Conservation (phyloP, 2,113 vertebrate genomes). For the Mionectes macconnelli region DNA sequence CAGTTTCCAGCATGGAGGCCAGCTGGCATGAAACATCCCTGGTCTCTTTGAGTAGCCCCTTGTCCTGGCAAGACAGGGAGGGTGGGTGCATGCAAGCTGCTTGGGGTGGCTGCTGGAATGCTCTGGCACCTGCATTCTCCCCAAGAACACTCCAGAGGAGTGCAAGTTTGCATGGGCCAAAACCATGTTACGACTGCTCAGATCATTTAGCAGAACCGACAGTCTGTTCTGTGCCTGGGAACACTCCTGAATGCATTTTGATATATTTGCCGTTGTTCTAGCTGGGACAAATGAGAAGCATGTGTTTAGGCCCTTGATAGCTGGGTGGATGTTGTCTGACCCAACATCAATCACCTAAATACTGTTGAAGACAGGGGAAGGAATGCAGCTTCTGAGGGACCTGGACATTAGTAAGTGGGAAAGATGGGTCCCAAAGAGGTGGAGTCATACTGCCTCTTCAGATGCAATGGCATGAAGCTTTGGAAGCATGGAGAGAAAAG, state of each 20-base stretch:
- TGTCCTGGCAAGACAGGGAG: neutral
- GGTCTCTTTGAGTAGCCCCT: neutral
- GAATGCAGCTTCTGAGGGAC: neutral
- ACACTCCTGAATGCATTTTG: rapidly evolving
- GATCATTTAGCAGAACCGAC: neutral
- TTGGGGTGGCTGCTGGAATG: neutral
- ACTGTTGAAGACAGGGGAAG: neutral
- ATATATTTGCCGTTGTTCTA: rapidly evolving
- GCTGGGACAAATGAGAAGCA: rapidly evolving
- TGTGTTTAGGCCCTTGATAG: neutral
- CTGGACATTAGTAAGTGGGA: neutral
- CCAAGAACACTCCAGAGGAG: rapidly evolving
- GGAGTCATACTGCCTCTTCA: neutral
- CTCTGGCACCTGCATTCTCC: neutral
- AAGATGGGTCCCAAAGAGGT: neutral
- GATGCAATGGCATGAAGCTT: rapidly evolving
- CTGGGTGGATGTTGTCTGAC: neutral
- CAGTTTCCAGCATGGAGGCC: neutral
- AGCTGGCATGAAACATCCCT: neutral
- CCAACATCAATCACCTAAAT: neutral
- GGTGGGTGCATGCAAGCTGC: neutral
- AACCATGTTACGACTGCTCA: rapidly evolving
- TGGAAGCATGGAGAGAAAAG: neutral
- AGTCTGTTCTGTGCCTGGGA: neutral
- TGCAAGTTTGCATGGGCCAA: neutral